These are phyloP conservation scores for Leptothorax acervorum DNA, from an alignment of 2,888 invertebrate genomes.

Conservation along the genomic window DNA sequence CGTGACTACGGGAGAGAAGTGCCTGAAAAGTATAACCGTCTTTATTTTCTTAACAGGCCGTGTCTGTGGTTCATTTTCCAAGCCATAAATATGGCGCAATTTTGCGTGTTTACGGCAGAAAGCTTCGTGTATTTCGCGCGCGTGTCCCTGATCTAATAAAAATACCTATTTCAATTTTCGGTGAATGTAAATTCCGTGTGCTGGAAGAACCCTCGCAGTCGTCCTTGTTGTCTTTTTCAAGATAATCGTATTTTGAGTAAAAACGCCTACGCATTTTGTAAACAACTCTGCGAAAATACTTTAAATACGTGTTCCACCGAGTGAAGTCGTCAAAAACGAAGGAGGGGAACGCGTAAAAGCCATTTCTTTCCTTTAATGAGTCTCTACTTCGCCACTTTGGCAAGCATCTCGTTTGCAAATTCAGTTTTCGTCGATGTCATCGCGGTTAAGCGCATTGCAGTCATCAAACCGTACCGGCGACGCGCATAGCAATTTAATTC, in stretches of 20 bases:
- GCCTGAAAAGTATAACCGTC: slow-evolving; percentile 21
- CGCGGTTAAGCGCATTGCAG: background rate
- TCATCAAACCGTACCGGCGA: background rate
- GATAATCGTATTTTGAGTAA: background rate
- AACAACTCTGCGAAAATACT: background rate
- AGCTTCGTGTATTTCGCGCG: slow-evolving; percentile 49
- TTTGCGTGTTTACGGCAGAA: slow-evolving; percentile 57
- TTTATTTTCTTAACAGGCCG: slow-evolving; percentile 38
- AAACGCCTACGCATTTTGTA: background rate
- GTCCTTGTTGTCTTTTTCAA: background rate
- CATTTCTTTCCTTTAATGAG: background rate
- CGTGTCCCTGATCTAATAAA: slow-evolving; percentile 54
- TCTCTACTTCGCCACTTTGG: background rate
- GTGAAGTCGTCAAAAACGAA: background rate
- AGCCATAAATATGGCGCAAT: slow-evolving; percentile 61
- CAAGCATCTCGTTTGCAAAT: background rate
- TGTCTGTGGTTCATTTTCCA: slow-evolving; percentile 59
- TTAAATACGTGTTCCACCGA: background rate
- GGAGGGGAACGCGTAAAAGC: too few relatives aligned
- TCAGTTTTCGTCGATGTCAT: background rate
- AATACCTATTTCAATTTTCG: slow-evolving; percentile 63
- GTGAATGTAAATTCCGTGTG: slow-evolving; percentile 63
- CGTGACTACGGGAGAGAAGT: slow-evolving; percentile 24
- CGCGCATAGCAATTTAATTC: slow-evolving; percentile 9
- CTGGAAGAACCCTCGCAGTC: slow-evolving; percentile 23